Percentiles rank a stretch among this genome's conserved stretches.
Conservation (phyloP, 2,888 invertebrate genomes). For the Cephus runcator region DNA sequence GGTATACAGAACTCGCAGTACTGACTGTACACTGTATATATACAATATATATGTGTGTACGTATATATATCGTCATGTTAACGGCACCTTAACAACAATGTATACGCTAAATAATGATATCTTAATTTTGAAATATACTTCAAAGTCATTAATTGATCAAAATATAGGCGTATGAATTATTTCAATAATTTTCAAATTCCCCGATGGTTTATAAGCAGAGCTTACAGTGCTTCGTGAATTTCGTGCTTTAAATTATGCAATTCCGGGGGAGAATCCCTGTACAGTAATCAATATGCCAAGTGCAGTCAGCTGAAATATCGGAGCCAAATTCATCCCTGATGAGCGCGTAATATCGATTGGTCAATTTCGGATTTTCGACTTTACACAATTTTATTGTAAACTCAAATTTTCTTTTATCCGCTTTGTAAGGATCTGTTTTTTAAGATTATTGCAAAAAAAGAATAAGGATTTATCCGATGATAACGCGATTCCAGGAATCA, state of each 20-base stretch:
- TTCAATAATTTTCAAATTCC: background rate
- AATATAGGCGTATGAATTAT: background rate
- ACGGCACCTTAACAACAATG: background rate
- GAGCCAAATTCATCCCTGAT: background rate
- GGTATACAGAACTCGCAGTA: conserved; percentile 27
- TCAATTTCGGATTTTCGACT: background rate
- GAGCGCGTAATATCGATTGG: background rate
- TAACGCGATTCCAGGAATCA: background rate
- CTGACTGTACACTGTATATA: conserved; percentile 24
- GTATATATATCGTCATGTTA: background rate
- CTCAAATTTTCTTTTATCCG: background rate
- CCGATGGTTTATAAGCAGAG: background rate
- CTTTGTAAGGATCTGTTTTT: too few species aligned
- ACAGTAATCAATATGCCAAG: background rate
- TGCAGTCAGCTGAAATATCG: background rate
- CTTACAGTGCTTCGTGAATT: background rate
- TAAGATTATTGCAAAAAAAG: too few species aligned
- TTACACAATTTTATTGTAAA: background rate
- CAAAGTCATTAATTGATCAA: background rate
- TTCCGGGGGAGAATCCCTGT: background rate
- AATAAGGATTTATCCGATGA: too few species aligned
- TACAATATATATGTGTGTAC: conserved; percentile 5
- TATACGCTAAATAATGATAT: background rate
- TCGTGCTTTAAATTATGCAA: background rate
- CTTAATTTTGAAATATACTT: background rate